Percentiles rank a stretch among this genome's conserved stretches.
Evolutionary conservation across 2,888 invertebrate genomes (phyloP).

Genomic region (Rhingia rostrata): DNA sequence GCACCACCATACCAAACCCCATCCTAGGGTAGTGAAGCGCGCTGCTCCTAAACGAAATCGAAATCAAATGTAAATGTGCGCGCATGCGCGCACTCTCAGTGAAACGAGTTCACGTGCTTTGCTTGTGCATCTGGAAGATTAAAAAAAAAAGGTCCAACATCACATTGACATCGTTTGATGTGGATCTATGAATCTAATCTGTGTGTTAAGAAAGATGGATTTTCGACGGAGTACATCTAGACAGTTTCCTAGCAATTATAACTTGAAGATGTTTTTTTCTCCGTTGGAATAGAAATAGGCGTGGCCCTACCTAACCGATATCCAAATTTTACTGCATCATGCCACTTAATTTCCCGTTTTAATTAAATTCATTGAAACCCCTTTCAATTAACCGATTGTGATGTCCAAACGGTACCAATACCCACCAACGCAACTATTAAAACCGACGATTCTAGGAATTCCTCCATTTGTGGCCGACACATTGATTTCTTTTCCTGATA

Average conservation of each 20-base stretch:
- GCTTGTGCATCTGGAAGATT: slow-evolving; percentile 29
- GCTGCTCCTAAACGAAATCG: slow-evolving; percentile 61
- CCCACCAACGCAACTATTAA: slow-evolving; percentile 31
- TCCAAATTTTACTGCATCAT: no score
- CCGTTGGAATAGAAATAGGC: no score
- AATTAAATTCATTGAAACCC: slow-evolving; percentile 24
- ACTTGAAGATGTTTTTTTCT: no score
- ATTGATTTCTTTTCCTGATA: slow-evolving; percentile 1
- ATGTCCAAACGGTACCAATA: neutral
- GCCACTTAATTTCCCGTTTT: slow-evolving; percentile 18
- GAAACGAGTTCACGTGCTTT: slow-evolving; percentile 50
- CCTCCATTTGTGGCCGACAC: slow-evolving; percentile 27
- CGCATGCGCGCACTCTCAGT: slow-evolving; percentile 19
- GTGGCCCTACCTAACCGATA: no score
- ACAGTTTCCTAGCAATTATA: no score
- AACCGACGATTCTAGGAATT: slow-evolving; percentile 37
- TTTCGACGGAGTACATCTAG: no score
- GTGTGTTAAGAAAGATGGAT: neutral
- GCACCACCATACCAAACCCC: slow-evolving; percentile 29
- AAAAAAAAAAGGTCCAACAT: slow-evolving; percentile 2
- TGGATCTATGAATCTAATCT: neutral
- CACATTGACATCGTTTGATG: slow-evolving; percentile 2
- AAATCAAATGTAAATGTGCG: slow-evolving; percentile 65
- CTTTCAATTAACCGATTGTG: slow-evolving; percentile 24
- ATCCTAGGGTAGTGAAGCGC: slow-evolving; percentile 28